phyloP scores from a whole-genome alignment of 2,888 invertebrate species.

The Ormyrus rosae region DNA sequence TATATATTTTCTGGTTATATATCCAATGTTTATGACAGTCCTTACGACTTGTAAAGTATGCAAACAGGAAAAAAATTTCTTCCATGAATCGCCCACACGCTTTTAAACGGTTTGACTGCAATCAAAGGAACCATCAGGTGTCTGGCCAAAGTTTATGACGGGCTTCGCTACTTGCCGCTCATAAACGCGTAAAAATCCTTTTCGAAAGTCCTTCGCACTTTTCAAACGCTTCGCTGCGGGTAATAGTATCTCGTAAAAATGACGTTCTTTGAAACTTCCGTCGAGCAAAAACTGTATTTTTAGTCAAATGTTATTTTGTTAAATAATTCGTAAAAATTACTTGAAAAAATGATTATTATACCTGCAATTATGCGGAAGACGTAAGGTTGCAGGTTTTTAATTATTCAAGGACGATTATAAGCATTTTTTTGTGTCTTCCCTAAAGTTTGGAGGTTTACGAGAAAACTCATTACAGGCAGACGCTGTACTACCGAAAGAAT shows the following conservation, averaged over 20 bases:
- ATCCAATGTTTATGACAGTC: conserved; percentile 20
- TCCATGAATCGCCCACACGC: conserved; percentile 12
- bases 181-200: conserved; percentile 38
- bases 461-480: background rate
- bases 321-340: no score
- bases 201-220: conserved; percentile 8
- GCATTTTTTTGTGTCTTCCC: background rate
- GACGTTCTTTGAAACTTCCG: background rate
- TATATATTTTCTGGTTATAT: background rate
- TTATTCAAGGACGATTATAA: background rate
- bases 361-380: background rate
- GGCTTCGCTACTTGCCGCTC: conserved; percentile 32
- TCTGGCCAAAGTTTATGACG: conserved; percentile 36
- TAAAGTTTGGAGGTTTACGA: background rate
- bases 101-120: conserved; percentile 44
- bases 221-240: conserved; percentile 12
- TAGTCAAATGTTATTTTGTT: no score
- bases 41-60: conserved; percentile 21
- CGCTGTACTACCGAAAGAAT: background rate
- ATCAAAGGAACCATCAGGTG: conserved; percentile 36
- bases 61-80: conserved; percentile 16
- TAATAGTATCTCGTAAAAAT: conserved; percentile 28
- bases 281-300: no score
- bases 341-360: background rate
- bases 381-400: background rate